These are phyloP conservation scores for Vulpes lagopus DNA, from an alignment of 2,113 vertebrate species.

Conservation along the genomic window DNA sequence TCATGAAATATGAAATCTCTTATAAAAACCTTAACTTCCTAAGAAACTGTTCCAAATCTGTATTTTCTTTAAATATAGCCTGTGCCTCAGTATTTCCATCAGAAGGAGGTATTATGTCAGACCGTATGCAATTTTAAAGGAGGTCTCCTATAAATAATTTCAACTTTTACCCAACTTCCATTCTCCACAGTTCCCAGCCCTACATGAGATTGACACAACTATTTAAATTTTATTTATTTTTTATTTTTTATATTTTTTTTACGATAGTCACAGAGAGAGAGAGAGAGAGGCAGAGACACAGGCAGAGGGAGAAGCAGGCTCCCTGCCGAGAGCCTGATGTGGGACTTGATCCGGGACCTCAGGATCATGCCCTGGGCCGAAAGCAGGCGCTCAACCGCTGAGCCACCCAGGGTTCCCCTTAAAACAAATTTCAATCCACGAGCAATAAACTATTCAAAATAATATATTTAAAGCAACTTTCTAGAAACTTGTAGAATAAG, in stretches of 20 bases:
- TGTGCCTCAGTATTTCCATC: background rate
- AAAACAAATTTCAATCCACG: conserved; percentile 43
- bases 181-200: background rate
- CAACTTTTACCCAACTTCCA: background rate
- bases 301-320: no score
- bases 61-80: background rate
- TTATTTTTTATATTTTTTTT: no score
- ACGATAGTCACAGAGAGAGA: no score
- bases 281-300: no score
- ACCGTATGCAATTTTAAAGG: conserved; percentile 7
- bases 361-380: no score
- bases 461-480: conserved; percentile 28
- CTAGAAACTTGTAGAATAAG: background rate
- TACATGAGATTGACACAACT: conserved; percentile 3
- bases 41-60: background rate
- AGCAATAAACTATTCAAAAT: conserved; percentile 14
- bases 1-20: background rate
- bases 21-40: conserved; percentile 22
- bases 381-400: no score
- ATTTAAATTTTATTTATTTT: background rate
- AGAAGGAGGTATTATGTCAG: background rate
- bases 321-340: no score
- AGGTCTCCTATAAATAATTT: conserved; percentile 31
- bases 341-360: no score
- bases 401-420: background rate